Evolutionary conservation across 2,888 invertebrate genomes (phyloP).

Genomic region (Ochropleura leucogaster): DNA sequence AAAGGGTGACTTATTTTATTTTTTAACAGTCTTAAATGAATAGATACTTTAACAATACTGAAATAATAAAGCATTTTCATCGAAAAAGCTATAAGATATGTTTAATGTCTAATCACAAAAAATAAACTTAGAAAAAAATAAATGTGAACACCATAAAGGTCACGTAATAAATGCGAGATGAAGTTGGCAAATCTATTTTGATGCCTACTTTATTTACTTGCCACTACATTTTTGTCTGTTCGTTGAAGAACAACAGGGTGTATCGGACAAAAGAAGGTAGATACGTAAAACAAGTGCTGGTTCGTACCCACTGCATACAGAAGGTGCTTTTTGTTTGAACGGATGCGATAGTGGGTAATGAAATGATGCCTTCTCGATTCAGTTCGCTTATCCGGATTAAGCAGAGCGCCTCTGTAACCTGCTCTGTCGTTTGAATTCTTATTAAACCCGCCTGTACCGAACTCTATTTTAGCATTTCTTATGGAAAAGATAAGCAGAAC

Average conservation of each 20-base stretch:
- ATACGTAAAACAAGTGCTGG: slow-evolving; percentile 47
- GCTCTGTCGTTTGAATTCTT: slow-evolving; percentile 80
- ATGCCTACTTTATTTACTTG: background rate
- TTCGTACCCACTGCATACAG: slow-evolving; percentile 61
- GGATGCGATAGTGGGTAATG: slow-evolving; percentile 80
- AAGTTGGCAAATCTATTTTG: background rate
- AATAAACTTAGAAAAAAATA: background rate
- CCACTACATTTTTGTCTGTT: slow-evolving; percentile 4
- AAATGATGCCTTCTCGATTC: slow-evolving; percentile 80
- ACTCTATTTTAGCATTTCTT: slow-evolving; percentile 71
- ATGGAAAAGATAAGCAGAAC: slow-evolving; percentile 76
- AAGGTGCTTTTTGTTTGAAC: slow-evolving; percentile 78
- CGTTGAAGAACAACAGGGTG: slow-evolving; percentile 47
- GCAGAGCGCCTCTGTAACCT: slow-evolving; percentile 82
- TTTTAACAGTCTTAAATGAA: background rate
- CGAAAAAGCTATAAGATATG: background rate
- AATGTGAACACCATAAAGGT: background rate
- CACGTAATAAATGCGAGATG: background rate
- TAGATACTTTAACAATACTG: background rate
- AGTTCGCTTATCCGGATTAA: slow-evolving; percentile 81
- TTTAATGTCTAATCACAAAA: background rate
- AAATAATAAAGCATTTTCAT: background rate
- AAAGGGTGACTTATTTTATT: background rate
- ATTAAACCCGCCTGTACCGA: slow-evolving; percentile 70
- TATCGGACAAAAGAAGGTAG: slow-evolving; percentile 48